Base-by-base conservation (phyloP, 2,888 invertebrate species). In the Norana najaformis region DNA sequence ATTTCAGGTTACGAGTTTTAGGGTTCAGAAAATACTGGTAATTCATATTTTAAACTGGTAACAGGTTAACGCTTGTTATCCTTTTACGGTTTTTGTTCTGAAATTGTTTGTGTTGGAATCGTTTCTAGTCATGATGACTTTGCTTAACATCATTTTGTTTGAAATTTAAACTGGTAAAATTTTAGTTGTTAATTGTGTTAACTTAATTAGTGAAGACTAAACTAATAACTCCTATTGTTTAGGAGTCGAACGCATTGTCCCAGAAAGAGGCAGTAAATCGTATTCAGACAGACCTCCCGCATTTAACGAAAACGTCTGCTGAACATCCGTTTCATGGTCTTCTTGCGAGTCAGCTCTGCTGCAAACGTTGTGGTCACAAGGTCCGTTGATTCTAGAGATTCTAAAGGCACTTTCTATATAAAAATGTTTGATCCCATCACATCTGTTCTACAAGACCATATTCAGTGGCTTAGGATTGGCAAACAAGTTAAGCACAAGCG, bases 341-440 rank as follows among this genome's bases (percentile, higher is more conserved):
- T 47, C 95, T 97, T 91, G 97, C 97, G 89, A 97, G 96, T 94
- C 97, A 97, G 95, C 95, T 97, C 89, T 96, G 96, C 91, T 97
- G 97, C 94, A 96, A 96, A 69, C 96, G 96, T 90, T 97, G 97
- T 94, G 96, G 96, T 88, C 96, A 96, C 94, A 96, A 96, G 95
- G 96, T 96, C 38, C 34, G 36, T 16, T 36, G 85, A 36, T 35
- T 8, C 30, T 69, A 30, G 6, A n/a, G 69, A 69, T n/a, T 23
- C 47, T 47, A 47, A 47, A 5, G 47, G 47, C n/a, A 16, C 69
- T 69, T 69, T 69, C 30, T 69, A 69, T 69, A 69, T 69, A 69
- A 16, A n/a, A 0, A n/a, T 69, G n/a, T 69, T 2, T 69, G 30
- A 69, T 69, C n/a, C n/a, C n/a, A n/a, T n/a, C n/a, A n/a, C n/a